A percentile compares a stretch with the other conserved stretches of the same genome.
phyloP scores from a whole-genome alignment of 2,888 invertebrate genomes.

The Nephrotoma flavescens region DNA sequence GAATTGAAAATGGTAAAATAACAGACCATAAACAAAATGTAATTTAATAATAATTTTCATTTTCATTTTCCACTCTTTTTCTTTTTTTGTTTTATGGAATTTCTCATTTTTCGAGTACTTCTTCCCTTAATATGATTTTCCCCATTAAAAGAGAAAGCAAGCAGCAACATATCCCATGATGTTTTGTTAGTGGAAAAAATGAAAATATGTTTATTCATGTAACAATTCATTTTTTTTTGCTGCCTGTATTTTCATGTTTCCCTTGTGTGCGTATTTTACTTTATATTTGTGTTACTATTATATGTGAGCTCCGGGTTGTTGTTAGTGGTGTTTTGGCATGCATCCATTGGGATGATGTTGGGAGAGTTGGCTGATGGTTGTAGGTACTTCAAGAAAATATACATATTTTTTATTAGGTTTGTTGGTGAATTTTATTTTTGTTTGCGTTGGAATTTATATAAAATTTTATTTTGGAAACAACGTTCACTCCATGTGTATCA shows the following conservation, averaged over 20 bases:
- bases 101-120: not conserved
- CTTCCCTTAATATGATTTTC: not conserved
- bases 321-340: not conserved
- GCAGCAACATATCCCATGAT: not conserved
- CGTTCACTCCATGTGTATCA: not conserved
- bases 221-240: not conserved
- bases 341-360: not conserved
- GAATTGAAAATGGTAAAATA: not conserved
- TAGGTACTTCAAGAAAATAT: not conserved
- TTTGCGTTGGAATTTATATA: not conserved
- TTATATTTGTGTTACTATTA: not conserved
- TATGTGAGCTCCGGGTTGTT: not conserved
- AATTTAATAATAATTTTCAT: not conserved
- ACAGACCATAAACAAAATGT: not conserved
- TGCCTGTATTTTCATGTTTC: not conserved
- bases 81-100: not conserved
- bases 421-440: not conserved
- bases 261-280: not conserved
- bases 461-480: not conserved
- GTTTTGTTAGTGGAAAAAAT: not conserved
- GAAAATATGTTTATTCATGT: not conserved
- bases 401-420: not conserved
- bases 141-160: not conserved
- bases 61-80: not conserved
- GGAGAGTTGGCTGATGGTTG: not conserved